phyloP scores from a whole-genome alignment of 2,888 invertebrate genomes.

The Drosophila hamatofila region DNA sequence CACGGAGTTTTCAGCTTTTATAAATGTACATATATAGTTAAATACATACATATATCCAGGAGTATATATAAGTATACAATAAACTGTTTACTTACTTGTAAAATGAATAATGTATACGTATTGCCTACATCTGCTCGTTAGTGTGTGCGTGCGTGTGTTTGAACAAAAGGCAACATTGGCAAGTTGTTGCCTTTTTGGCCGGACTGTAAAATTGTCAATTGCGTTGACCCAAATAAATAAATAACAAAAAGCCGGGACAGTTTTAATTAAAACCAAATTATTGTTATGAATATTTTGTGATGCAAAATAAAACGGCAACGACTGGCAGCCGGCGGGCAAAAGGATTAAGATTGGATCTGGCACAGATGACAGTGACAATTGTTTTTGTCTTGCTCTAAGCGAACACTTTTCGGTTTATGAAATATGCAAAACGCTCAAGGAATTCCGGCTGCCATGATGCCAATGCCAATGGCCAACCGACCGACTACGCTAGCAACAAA shows the following conservation, averaged over 20 bases:
- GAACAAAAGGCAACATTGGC: conserved; percentile 26
- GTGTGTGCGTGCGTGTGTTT: conserved; percentile 7
- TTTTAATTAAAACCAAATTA: conserved; percentile 76
- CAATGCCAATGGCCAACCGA: conserved; percentile 1
- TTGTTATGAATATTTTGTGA: conserved; percentile 74
- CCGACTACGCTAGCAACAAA: conserved; percentile 13
- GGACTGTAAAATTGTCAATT: conserved; percentile 56
- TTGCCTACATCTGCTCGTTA: conserved; percentile 4
- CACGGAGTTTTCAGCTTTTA: background rate
- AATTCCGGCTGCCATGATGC: conserved; percentile 55
- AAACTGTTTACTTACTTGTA: conserved; percentile 40
- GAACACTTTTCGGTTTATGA: conserved; percentile 63
- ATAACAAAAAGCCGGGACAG: conserved; percentile 56
- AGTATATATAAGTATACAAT: conserved; percentile 4
- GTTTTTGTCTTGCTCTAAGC: conserved; percentile 50
- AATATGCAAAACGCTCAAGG: conserved; percentile 73
- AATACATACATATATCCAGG: background rate
- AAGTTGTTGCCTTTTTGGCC: conserved; percentile 24
- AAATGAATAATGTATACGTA: conserved; percentile 38
- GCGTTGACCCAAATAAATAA: conserved; percentile 69
- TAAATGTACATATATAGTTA: background rate
- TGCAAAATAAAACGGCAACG: conserved; percentile 49
- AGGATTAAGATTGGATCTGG: conserved; percentile 28
- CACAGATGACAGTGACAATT: conserved; percentile 48
- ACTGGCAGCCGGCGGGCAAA: conserved; percentile 20